A percentile compares a stretch with the other conserved stretches of the same genome.
phyloP scores from a whole-genome alignment of 2,888 invertebrate species.

The Graphium colonna region DNA sequence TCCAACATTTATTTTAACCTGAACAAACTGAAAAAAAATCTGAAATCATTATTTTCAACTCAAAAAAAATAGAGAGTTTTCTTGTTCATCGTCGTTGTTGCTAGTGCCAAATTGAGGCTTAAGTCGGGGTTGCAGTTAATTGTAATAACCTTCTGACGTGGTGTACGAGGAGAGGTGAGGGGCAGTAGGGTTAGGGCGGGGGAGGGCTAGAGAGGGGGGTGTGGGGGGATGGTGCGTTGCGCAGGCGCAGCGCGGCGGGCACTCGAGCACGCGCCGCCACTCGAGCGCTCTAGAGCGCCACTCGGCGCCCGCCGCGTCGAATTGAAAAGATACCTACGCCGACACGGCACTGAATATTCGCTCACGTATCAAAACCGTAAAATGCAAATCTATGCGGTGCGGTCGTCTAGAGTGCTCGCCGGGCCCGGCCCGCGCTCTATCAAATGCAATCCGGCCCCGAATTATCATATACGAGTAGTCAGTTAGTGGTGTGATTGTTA shows the following conservation, averaged over 20 bases:
- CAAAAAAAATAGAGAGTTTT: constrained; percentile 28
- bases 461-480: constrained; percentile 67
- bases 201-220: constrained; percentile 19
- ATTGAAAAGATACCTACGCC: constrained; percentile 77
- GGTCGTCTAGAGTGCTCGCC: constrained; percentile 69
- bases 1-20: constrained; percentile 10
- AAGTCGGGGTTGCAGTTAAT: constrained; percentile 63
- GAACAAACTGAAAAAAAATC: constrained; percentile 24
- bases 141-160: constrained; percentile 60
- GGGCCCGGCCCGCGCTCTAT: constrained; percentile 58
- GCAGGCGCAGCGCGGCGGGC: constrained; percentile 62
- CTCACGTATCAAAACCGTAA: constrained; percentile 77
- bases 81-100: constrained; percentile 37
- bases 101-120: constrained; percentile 62
- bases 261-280: constrained; percentile 76
- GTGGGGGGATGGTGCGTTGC: constrained; percentile 39
- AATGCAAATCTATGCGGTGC: constrained; percentile 78
- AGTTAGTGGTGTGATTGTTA: constrained; percentile 49
- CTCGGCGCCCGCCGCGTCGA: constrained; percentile 69
- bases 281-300: constrained; percentile 66
- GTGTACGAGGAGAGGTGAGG: constrained; percentile 28
- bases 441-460: constrained; percentile 66
- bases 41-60: constrained; percentile 30
- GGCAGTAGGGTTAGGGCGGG: constrained; percentile 16
- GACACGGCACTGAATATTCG: constrained; percentile 76